Base-by-base conservation (phyloP, 2,113 vertebrate species). In the Centrocercus urophasianus region DNA sequence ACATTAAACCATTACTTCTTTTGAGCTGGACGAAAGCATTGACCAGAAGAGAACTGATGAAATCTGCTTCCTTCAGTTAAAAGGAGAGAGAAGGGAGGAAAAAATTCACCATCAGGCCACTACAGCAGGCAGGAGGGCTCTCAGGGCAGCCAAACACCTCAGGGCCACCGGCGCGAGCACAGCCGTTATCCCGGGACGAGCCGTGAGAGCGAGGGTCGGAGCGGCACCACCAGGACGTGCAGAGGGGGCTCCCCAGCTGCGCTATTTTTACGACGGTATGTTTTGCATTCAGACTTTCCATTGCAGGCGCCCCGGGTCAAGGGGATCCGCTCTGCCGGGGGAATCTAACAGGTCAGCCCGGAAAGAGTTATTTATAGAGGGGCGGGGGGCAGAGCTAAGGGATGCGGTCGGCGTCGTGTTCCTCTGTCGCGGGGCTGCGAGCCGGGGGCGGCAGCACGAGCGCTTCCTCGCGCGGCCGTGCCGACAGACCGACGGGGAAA, bases 261-360 rank as follows among this genome's bases (percentile, higher is more conserved):
- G 57, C 97, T 98, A 97, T 98, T 98, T 98, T 97, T 98, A 97
- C 88, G 17, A 9, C 30, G 96, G 94, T 89, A 97, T 98, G 97
- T 97, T 97, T 92, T 74, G 78, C 90, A 69, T 95, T 93, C 94
- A 97, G 97, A 97, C 83, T 98, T 98, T 98, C 96, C 97, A 97
- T 90, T 82, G 78, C 93, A 92, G 93, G 78, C 97, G 43, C 85
- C 96, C 93, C 27, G 43, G 80, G 83, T 81, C 93, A n/a, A n/a
- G 47, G 86, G 89, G 90, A 97, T 83, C 93, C 92, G 47, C 81
- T 95, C 88, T 78, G 94, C 79, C 84, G 74, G 54, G 84, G 95
- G 95, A 97, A 97, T 96, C 95, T 95, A 97, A 97, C 97, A 95
- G 93, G 91, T 95, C 95, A 93, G 84, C 94, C 93, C 90, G 36